phyloP scores from a whole-genome alignment of 64 coral and sea anemone genomes.

The Trachythela sp. region DNA sequence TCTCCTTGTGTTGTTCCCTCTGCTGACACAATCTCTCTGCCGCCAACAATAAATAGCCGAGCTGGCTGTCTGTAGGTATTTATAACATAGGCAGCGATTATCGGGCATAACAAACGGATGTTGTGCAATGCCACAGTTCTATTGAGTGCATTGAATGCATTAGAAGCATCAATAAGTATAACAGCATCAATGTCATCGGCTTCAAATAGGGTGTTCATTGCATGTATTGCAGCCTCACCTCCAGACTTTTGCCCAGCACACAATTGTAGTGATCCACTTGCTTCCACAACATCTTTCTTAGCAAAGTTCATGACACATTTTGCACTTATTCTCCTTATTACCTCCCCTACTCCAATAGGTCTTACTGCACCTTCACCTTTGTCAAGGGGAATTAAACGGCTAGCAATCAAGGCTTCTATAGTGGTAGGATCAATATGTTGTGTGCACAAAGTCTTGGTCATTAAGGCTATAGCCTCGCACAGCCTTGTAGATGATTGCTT shows the following conservation, averaged over 20 bases:
- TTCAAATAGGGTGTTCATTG: conserved; percentile 23
- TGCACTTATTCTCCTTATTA: background rate
- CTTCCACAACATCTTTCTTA: background rate
- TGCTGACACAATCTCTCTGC: background rate
- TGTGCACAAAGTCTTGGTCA: conserved; percentile 26
- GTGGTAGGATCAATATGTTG: conserved; percentile 20
- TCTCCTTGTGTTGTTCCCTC: background rate
- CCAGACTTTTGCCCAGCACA: conserved; percentile 17
- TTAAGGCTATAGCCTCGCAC: conserved; percentile 32
- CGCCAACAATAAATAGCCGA: background rate
- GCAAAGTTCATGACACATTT: conserved; percentile 2
- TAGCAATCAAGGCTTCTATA: conserved; percentile 15
- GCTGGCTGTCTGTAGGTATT: background rate
- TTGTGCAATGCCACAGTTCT: conserved; percentile 12
- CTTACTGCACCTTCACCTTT: conserved; percentile 29
- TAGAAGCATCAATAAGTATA: conserved; percentile 18
- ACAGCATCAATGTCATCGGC: conserved; percentile 8
- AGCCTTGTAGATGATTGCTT: conserved; percentile 28
- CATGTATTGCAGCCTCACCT: conserved; percentile 1
- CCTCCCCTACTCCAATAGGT: conserved; percentile 31
- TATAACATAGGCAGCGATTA: background rate
- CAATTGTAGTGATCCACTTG: background rate
- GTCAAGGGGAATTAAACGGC: conserved; percentile 10
- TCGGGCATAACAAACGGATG: background rate
- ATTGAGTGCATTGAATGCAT: conserved; percentile 31